Evolutionary conservation across 2,113 vertebrate genomes (phyloP).

Genomic region (Rostratula benghalensis): DNA sequence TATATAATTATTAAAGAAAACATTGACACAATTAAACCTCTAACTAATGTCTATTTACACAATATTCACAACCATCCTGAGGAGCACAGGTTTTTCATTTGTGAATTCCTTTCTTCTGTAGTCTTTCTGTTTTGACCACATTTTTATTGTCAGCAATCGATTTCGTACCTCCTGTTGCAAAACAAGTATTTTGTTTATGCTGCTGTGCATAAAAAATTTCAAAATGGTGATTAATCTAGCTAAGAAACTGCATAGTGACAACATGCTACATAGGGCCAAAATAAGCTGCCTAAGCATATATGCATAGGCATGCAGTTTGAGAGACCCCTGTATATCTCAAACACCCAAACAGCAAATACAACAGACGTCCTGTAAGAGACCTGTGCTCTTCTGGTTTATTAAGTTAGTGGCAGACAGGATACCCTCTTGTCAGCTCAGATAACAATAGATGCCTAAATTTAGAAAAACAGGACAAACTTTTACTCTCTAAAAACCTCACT

Average conservation of each 20-base stretch:
- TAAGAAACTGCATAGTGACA: neutral
- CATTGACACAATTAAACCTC: slow-evolving; percentile 42
- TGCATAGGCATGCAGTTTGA: neutral
- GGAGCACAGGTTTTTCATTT: slow-evolving; percentile 49
- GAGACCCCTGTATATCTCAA: neutral
- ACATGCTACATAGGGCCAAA: neutral
- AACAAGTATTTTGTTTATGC: slow-evolving; percentile 28
- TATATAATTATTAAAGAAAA: slow-evolving; percentile 47
- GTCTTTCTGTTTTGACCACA: slow-evolving; percentile 52
- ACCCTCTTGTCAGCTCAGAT: neutral
- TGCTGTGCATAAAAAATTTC: neutral
- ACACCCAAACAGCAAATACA: neutral
- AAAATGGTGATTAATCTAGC: neutral
- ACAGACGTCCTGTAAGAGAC: neutral
- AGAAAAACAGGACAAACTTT: neutral
- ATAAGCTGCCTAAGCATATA: neutral
- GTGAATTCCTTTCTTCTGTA: slow-evolving; percentile 58
- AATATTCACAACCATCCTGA: slow-evolving; percentile 5
- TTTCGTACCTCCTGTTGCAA: slow-evolving; percentile 12
- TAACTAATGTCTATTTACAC: slow-evolving; percentile 59
- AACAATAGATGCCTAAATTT: neutral
- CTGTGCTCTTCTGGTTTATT: neutral
- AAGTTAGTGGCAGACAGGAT: neutral
- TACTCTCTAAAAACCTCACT: neutral
- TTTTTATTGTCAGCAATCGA: slow-evolving; percentile 8